phyloP scores from a whole-genome alignment of 64 coral and sea anemone genomes.

The Platygyra sinensis region DNA sequence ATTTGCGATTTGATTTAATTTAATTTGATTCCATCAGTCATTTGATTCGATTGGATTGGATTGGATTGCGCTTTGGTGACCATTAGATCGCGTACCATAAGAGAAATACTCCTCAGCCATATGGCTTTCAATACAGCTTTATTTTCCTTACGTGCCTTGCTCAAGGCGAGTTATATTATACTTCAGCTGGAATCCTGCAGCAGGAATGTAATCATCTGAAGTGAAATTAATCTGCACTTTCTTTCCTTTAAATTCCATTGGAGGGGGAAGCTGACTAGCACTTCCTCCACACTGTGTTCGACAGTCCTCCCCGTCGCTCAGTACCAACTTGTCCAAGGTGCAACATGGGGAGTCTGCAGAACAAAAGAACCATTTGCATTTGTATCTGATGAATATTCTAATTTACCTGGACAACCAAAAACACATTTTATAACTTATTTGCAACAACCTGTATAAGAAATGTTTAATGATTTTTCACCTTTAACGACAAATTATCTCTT shows the following conservation, averaged over 20 bases:
- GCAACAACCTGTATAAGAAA: too few relatives aligned
- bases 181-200: slow-evolving; percentile 44
- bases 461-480: too few relatives aligned
- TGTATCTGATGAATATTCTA: too few relatives aligned
- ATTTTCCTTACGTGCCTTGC: slow-evolving; percentile 16
- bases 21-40: too few relatives aligned
- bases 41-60: too few relatives aligned
- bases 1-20: too few relatives aligned
- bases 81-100: too few relatives aligned
- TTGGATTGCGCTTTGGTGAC: too few relatives aligned
- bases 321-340: slow-evolving; percentile 19
- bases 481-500: too few relatives aligned
- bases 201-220: not conserved
- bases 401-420: too few relatives aligned
- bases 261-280: not conserved
- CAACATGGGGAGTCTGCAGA: slow-evolving; percentile 21
- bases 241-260: slow-evolving; percentile 9
- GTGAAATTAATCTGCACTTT: slow-evolving; percentile 42
- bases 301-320: slow-evolving; percentile 37
- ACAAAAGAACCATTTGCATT: not conserved
- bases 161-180: slow-evolving; percentile 65
- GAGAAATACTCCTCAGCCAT: too few relatives aligned
- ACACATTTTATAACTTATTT: too few relatives aligned
- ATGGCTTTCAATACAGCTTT: not conserved
- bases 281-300: slow-evolving; percentile 30